These are phyloP conservation scores for Agrenia bidenticulata DNA, from an alignment of 2,888 invertebrate species.

Conservation along the genomic window DNA sequence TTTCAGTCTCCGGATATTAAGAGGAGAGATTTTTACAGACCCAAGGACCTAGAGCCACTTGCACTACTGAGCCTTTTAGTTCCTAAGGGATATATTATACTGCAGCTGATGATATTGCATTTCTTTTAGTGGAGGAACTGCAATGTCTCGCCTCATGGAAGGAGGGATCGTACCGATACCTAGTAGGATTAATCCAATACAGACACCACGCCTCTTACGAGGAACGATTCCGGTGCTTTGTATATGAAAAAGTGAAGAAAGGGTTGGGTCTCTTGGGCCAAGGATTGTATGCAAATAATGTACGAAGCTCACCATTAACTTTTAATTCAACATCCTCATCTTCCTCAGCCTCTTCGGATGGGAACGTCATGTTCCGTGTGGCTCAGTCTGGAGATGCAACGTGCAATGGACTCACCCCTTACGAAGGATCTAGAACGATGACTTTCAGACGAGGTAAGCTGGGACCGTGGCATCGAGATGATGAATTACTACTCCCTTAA, in stretches of 20 bases:
- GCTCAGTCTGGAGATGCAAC: constrained; percentile 92
- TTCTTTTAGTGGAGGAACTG: constrained; percentile 87
- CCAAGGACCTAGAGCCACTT: no score
- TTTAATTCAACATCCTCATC: constrained; percentile 21
- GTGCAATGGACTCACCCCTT: constrained; percentile 87
- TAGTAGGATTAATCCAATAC: constrained; percentile 86
- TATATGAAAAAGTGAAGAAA: constrained; percentile 71
- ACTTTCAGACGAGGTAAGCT: constrained; percentile 71
- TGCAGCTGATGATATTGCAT: no score
- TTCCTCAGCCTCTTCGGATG: constrained; percentile 40
- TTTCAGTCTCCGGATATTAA: no score
- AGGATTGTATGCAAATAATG: constrained; percentile 5
- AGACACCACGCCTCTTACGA: constrained; percentile 87
- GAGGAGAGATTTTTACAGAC: no score
- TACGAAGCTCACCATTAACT: constrained; percentile 18
- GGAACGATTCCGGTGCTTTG: constrained; percentile 92
- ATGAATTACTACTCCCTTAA: not conserved
- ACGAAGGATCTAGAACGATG: constrained; percentile 82
- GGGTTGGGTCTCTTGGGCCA: constrained; percentile 17
- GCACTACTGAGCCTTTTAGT: no score
- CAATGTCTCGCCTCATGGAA: constrained; percentile 92
- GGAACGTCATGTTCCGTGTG: constrained; percentile 71
- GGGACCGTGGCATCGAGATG: not conserved
- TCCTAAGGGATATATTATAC: no score
- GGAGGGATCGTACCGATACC: constrained; percentile 85